phyloP scores from a whole-genome alignment of 1,140 invertebrate genomes.

The Berghia stephanieae region DNA sequence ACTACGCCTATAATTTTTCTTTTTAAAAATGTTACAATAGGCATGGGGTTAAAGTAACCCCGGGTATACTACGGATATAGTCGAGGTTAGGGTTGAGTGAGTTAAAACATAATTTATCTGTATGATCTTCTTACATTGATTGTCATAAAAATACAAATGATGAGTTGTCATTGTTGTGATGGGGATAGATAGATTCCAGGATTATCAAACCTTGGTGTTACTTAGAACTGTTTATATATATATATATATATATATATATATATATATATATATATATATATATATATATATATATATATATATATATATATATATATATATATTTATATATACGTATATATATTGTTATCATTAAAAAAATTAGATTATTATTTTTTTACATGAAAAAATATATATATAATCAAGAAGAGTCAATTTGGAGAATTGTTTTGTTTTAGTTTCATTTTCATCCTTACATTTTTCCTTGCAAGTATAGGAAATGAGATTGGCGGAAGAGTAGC shows the following conservation, averaged over 20 bases:
- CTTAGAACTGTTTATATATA: not conserved
- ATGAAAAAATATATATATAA: not conserved
- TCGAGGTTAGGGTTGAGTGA: not conserved
- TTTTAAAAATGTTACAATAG: too few relatives aligned
- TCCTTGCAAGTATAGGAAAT: too few relatives aligned
- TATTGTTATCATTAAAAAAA: not conserved
- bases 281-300: not conserved
- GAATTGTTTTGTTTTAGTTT: not conserved
- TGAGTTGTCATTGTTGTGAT: too few relatives aligned
- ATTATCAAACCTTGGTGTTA: slow-evolving; percentile 11
- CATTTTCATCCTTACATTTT: too few relatives aligned
- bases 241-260: not conserved
- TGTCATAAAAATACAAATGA: too few relatives aligned
- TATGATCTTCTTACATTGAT: not conserved
- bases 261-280: not conserved
- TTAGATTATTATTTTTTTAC: not conserved
- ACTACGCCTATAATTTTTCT: too few relatives aligned
- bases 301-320: not conserved
- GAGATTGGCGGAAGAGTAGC: too few relatives aligned
- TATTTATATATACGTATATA: not conserved
- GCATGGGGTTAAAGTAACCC: not conserved
- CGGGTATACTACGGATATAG: not conserved
- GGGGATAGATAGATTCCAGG: too few relatives aligned
- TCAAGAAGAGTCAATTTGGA: not conserved
- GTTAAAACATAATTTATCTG: not conserved